phyloP scores from a whole-genome alignment of 2,113 vertebrate genomes.

The Dasypus novemcinctus region DNA sequence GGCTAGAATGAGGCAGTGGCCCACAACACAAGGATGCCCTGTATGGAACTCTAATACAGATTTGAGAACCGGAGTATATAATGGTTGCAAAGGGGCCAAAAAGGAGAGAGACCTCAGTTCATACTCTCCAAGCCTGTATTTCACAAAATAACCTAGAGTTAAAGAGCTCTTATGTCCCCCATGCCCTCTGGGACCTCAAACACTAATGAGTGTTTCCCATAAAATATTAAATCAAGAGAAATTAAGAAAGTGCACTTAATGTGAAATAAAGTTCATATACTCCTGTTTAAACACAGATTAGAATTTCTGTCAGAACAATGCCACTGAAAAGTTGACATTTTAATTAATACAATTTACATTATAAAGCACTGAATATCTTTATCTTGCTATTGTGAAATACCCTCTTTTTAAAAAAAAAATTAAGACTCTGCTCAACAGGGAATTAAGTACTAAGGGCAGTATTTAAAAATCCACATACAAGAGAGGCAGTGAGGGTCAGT shows the following conservation, averaged over 20 bases:
- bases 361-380: constrained; percentile 81
- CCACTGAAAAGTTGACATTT: constrained; percentile 83
- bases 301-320: constrained; percentile 84
- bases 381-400: constrained; percentile 77
- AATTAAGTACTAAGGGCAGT: constrained; percentile 44
- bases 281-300: constrained; percentile 87
- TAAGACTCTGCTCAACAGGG: constrained; percentile 47
- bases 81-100: not conserved
- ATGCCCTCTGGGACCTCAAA: constrained; percentile 70
- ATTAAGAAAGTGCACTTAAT: constrained; percentile 81
- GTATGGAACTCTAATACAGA: not conserved
- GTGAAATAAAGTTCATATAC: constrained; percentile 83
- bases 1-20: not conserved
- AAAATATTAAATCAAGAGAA: constrained; percentile 76
- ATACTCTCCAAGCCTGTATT: not conserved
- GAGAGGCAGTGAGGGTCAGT: constrained; percentile 33
- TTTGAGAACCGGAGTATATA: not conserved
- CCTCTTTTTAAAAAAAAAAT: constrained; percentile 67
- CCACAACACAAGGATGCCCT: not conserved
- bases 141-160: not conserved
- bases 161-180: constrained; percentile 39
- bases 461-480: constrained; percentile 69
- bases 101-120: not conserved
- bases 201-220: constrained; percentile 68
- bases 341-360: constrained; percentile 84